Evolutionary conservation across 2,797 vertebrate species (phyloP).

Genomic region (Hapalemur alaotrensis): DNA sequence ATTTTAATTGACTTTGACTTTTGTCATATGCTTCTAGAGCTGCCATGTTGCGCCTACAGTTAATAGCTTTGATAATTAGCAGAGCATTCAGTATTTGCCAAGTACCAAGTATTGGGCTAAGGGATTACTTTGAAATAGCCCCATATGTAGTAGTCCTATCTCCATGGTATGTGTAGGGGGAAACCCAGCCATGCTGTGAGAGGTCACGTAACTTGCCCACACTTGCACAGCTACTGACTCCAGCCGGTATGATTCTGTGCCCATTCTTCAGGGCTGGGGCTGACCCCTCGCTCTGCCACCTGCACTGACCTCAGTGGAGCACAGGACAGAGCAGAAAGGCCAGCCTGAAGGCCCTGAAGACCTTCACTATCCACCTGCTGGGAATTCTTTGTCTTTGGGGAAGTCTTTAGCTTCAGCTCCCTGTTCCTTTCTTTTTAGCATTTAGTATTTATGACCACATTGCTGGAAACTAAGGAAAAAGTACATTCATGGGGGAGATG

Average conservation of each 20-base stretch:
- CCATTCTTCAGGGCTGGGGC: no score
- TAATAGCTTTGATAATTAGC: neutral
- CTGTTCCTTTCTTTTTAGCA: neutral
- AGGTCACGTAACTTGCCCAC: no score
- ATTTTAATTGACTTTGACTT: neutral
- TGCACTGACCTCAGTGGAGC: neutral
- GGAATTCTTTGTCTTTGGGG: neutral
- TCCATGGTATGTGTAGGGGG: neutral
- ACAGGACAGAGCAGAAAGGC: neutral
- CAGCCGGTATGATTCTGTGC: accelerated
- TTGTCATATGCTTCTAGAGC: neutral
- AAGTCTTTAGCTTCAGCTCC: neutral
- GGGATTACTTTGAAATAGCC: neutral
- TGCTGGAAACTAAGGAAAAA: neutral
- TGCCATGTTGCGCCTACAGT: neutral
- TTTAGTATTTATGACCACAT: neutral
- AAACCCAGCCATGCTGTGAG: neutral
- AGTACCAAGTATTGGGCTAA: neutral
- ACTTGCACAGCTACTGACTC: neutral
- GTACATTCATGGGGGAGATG: neutral
- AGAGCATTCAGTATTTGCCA: neutral
- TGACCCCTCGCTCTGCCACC: neutral
- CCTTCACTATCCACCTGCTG: neutral
- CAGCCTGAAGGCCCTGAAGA: neutral
- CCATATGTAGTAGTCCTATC: neutral